Percentiles rank a stretch among this genome's conserved stretches.
phyloP scores from a whole-genome alignment of 1,140 invertebrate species.

The Temnothorax nylanderi region DNA sequence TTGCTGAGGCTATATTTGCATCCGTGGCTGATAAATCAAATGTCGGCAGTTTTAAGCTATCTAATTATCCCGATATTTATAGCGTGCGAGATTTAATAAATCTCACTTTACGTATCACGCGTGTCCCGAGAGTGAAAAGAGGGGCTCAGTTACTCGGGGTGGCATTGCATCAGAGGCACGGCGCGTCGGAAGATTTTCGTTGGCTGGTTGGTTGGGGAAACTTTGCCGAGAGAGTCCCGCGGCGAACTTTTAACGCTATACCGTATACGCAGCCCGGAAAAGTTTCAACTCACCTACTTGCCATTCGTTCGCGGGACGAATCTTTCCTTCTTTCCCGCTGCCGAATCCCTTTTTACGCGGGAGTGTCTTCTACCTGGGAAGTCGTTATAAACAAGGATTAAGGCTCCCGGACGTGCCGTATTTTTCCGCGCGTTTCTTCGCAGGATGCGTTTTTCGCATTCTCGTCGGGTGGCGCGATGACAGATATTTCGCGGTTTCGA shows the following conservation, averaged over 20 bases:
- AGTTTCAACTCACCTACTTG: conserved; percentile 69
- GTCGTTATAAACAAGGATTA: conserved; percentile 72
- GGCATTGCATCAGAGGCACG: conserved; percentile 59
- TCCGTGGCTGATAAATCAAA: not conserved
- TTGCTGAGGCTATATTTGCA: not conserved
- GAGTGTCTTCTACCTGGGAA: conserved; percentile 23
- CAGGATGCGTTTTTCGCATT: conserved; percentile 18
- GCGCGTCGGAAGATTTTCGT: conserved; percentile 52
- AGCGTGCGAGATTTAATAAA: conserved; percentile 59
- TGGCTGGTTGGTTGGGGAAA: conserved; percentile 47
- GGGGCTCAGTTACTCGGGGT: conserved; percentile 51
- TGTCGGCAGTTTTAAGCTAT: not conserved
- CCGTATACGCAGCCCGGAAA: conserved; percentile 60
- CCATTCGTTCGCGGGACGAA: conserved; percentile 62
- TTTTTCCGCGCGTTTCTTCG: conserved; percentile 35
- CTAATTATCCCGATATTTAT: not conserved
- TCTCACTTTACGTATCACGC: conserved; percentile 19
- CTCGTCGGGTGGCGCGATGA: not conserved
- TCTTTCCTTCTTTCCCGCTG: conserved; percentile 32
- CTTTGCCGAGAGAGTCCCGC: conserved; percentile 38
- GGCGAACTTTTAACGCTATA: conserved; percentile 62
- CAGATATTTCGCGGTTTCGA: not conserved
- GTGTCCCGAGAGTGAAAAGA: conserved; percentile 40
- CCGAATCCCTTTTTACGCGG: conserved; percentile 21
- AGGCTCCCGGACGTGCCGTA: conserved; percentile 25